Base-by-base conservation (phyloP, 2,113 vertebrate genomes). In the Heloderma charlesbogerti region DNA sequence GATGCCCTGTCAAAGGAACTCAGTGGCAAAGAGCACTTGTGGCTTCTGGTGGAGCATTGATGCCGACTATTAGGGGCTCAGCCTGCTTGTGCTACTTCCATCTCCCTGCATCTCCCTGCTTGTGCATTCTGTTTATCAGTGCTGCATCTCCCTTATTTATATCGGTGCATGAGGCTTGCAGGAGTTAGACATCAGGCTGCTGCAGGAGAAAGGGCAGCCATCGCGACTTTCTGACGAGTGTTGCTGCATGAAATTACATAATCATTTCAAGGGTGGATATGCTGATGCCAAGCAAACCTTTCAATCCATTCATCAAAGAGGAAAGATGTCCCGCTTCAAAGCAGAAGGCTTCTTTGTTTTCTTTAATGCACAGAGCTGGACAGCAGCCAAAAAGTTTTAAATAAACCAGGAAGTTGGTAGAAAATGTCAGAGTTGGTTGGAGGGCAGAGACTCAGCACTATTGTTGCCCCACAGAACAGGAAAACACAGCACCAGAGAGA, bases 11-110 rank as follows among this genome's bases (percentile, higher is more conserved):
- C 8, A n/a, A 34, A 20, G 22, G 3, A 0, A 67, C 45, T 72
- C 31, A 2, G 67, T 20, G 16, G 63, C 0, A 0, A 1, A 0
- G 66, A 81, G 66, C 45, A 51, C 2, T n/a, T 29, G 0, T 0
- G 51, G 7, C 4, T 48, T 51, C 89, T 84, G 89, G 3, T 5
- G 6, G 66, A 1, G 66, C 78, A 8, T 66, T 18, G 9, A 43
- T 2, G 2, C 78, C 0, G 18, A 54, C 0, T 45, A 0, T 75
- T 69, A 54, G 45, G 51, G 51, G 34, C 66, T 0, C 0, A 1
- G 31, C 6, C 60, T 78, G 31, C 16, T 8, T 51, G 80, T 0
- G 0, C 54, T 37, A 2, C 0, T 0, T 4, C 12, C 43, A 29
- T 29, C 54, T 75, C 72, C 16, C 27, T 15, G 45, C 31, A 0